phyloP scores from a whole-genome alignment of 37 sponge, comb jelly and placozoan genomes.

The Axinella damicornis region DNA sequence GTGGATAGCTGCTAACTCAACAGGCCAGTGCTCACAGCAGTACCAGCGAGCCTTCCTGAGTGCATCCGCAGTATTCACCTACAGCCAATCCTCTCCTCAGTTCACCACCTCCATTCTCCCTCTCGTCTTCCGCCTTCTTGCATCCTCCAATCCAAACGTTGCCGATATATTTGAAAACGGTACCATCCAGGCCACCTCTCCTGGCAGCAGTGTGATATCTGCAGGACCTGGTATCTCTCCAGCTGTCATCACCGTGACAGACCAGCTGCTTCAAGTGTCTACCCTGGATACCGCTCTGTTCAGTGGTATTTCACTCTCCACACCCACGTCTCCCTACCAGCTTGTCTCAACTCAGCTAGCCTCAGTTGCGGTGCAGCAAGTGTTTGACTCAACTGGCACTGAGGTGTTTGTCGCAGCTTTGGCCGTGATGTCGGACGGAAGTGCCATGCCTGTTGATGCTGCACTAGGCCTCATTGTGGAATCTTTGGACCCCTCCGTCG shows the following conservation, averaged over 20 bases:
- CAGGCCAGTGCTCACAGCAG: slow-evolving; percentile 44
- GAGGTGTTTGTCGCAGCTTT: slow-evolving; percentile 18
- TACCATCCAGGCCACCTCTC: slow-evolving; percentile 7
- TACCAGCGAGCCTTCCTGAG: slow-evolving; percentile 48
- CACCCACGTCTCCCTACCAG: slow-evolving; percentile 25
- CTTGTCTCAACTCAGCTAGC: slow-evolving; percentile 23
- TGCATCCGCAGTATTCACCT: slow-evolving; percentile 56
- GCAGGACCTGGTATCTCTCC: slow-evolving; percentile 39
- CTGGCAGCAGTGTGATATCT: slow-evolving; percentile 57
- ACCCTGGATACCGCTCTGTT: slow-evolving; percentile 50
- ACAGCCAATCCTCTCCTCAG: slow-evolving; percentile 20
- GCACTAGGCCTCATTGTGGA: slow-evolving; percentile 13
- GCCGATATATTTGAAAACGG: slow-evolving; percentile 24
- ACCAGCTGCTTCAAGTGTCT: slow-evolving; percentile 4
- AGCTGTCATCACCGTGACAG: slow-evolving; percentile 19
- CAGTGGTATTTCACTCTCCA: slow-evolving; percentile 30
- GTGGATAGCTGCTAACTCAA: slow-evolving; percentile 17
- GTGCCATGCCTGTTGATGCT: slow-evolving; percentile 6
- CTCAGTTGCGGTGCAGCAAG: slow-evolving; percentile 12
- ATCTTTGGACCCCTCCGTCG: slow-evolving; percentile 45
- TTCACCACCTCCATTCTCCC: slow-evolving; percentile 43
- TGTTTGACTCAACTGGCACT: slow-evolving; percentile 19
- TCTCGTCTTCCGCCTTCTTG: slow-evolving; percentile 22
- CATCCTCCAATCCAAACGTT: slow-evolving; percentile 31
- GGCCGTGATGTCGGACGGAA: slow-evolving; percentile 62